Evolutionary conservation across 2,113 vertebrate species (phyloP).

Genomic region (Caranx ignobilis): DNA sequence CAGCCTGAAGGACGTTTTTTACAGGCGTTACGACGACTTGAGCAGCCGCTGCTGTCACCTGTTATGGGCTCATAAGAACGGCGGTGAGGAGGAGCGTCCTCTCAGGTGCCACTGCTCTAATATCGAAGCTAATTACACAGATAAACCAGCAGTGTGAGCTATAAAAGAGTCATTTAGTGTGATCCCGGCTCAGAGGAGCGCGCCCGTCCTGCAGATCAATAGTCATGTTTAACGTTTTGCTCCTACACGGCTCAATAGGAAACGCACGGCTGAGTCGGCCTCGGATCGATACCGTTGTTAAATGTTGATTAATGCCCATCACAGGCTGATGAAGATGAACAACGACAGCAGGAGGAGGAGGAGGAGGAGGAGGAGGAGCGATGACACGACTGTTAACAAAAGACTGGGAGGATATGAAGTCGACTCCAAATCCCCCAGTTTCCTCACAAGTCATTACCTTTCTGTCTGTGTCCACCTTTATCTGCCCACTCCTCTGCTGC

Average conservation of each 20-base stretch:
- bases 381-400: neutral
- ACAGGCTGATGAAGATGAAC: conserved; percentile 42
- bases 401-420: conserved; percentile 3
- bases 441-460: conserved; percentile 7
- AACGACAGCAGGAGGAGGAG: neutral
- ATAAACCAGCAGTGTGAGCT: conserved; percentile 12
- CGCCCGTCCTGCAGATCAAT: conserved; percentile 43
- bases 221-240: conserved; percentile 41
- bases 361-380: neutral
- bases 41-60: neutral
- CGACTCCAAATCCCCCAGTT: neutral
- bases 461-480: conserved; percentile 17
- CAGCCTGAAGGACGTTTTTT: conserved; percentile 51
- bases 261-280: neutral
- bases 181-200: neutral
- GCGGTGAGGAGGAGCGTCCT: neutral
- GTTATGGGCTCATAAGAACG: conserved; percentile 8
- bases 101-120: conserved; percentile 23
- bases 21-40: conserved; percentile 13
- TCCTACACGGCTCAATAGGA: conserved; percentile 44
- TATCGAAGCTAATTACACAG: conserved; percentile 34
- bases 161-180: conserved; percentile 28
- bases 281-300: conserved; percentile 41
- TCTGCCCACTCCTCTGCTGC: neutral
- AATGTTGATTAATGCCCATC: conserved; percentile 41